Percentiles rank a stretch among this genome's conserved stretches.
These are phyloP conservation scores for Numida meleagris DNA, from an alignment of 2,113 vertebrate species.

Conservation along the genomic window DNA sequence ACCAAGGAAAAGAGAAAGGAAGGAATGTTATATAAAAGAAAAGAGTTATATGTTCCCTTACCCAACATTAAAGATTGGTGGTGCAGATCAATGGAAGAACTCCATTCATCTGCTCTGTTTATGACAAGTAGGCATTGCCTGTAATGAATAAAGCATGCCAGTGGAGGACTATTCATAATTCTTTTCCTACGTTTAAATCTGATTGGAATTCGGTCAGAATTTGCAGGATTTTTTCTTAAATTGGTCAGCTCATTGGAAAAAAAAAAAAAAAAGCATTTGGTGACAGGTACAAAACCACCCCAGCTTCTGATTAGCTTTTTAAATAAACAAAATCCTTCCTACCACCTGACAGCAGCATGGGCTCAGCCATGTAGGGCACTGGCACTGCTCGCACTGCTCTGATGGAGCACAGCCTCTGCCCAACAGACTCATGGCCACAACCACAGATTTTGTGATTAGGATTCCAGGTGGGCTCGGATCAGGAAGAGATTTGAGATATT, in stretches of 20 bases:
- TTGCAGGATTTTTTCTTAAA: slow-evolving; percentile 44
- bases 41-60: background rate
- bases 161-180: slow-evolving; percentile 16
- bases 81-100: background rate
- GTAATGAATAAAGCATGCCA: slow-evolving; percentile 17
- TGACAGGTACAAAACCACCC: background rate
- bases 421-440: background rate
- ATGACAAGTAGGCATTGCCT: background rate
- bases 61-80: background rate
- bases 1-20: background rate
- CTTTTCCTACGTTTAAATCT: slow-evolving; percentile 47
- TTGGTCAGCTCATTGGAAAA: background rate
- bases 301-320: background rate
- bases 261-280: background rate
- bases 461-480: background rate
- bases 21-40: background rate
- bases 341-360: background rate
- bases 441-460: background rate
- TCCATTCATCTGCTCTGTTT: background rate
- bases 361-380: background rate
- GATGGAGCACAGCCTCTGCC: background rate
- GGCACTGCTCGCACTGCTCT: background rate
- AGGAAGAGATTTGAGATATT: background rate
- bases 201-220: background rate
- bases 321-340: background rate